Evolutionary conservation across 1,140 invertebrate genomes (phyloP).

Genomic region (Oryctes rhinoceros): DNA sequence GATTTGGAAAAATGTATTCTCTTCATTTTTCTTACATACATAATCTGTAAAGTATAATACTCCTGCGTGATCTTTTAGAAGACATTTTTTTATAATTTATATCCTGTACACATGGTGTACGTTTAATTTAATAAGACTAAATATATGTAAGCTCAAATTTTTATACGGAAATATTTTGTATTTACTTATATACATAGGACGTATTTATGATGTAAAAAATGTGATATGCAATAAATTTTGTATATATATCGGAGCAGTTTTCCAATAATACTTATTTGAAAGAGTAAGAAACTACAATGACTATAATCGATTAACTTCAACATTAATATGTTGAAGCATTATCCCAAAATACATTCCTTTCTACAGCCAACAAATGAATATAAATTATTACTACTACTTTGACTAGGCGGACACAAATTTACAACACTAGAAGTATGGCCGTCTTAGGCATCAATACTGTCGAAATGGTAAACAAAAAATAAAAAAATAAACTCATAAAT

Average conservation of each 20-base stretch:
- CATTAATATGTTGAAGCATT: no score
- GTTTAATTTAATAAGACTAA: conserved; percentile 49
- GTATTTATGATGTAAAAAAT: conserved; percentile 32
- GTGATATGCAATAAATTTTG: conserved; percentile 41
- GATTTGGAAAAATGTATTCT: background rate
- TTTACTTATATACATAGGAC: conserved; percentile 18
- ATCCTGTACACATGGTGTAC: conserved; percentile 34
- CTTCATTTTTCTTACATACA: conserved; percentile 19
- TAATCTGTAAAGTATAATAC: conserved; percentile 25
- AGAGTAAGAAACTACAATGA: no score
- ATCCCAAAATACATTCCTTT: no score
- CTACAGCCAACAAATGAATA: no score
- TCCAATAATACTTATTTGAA: background rate
- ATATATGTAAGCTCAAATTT: conserved; percentile 53
- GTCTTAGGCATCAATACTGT: no score
- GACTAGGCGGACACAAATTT: no score
- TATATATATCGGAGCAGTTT: conserved; percentile 18
- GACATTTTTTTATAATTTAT: conserved; percentile 39
- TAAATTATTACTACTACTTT: no score
- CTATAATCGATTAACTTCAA: no score
- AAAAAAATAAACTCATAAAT: no score
- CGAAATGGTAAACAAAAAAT: no score
- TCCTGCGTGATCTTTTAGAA: conserved; percentile 38
- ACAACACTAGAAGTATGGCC: no score
- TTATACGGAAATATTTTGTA: conserved; percentile 47